Percentiles rank a stretch among this genome's conserved stretches.
Evolutionary conservation across 2,888 invertebrate genomes (phyloP).

Genomic region (Eupithecia exiguata): DNA sequence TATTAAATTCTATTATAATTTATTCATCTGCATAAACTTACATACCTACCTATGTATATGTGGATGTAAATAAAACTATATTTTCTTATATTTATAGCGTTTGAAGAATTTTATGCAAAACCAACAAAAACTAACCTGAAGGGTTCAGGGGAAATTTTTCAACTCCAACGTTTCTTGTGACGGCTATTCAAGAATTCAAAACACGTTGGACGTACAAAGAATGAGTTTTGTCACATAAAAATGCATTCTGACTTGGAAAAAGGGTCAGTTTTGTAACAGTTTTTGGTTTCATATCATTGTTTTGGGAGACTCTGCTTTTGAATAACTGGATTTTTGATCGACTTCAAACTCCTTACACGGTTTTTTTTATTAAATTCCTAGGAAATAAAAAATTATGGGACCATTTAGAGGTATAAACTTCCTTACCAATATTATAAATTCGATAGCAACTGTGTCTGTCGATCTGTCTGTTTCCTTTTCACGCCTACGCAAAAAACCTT

Average conservation of each 20-base stretch:
- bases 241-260: conserved; percentile 20
- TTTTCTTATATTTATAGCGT: not conserved
- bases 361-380: too few relatives aligned
- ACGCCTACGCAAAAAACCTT: too few relatives aligned
- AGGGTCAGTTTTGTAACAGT: conserved; percentile 17
- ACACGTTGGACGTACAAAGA: conserved; percentile 28
- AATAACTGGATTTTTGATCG: too few relatives aligned
- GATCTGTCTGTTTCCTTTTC: too few relatives aligned
- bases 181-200: conserved; percentile 23
- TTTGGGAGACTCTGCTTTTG: not conserved
- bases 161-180: conserved; percentile 26
- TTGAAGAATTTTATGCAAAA: not conserved
- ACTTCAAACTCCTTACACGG: too few relatives aligned
- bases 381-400: too few relatives aligned
- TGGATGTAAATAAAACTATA: not conserved
- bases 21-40: too few relatives aligned
- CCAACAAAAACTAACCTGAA: conserved; percentile 9
- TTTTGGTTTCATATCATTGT: conserved; percentile 10
- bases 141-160: conserved; percentile 28
- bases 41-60: too few relatives aligned
- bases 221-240: conserved; percentile 21
- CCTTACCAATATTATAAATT: too few relatives aligned
- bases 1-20: too few relatives aligned
- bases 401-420: too few relatives aligned
- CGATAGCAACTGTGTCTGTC: too few relatives aligned